These are phyloP conservation scores for Desmodus rotundus DNA, from an alignment of 2,113 vertebrate species.

Conservation along the genomic window DNA sequence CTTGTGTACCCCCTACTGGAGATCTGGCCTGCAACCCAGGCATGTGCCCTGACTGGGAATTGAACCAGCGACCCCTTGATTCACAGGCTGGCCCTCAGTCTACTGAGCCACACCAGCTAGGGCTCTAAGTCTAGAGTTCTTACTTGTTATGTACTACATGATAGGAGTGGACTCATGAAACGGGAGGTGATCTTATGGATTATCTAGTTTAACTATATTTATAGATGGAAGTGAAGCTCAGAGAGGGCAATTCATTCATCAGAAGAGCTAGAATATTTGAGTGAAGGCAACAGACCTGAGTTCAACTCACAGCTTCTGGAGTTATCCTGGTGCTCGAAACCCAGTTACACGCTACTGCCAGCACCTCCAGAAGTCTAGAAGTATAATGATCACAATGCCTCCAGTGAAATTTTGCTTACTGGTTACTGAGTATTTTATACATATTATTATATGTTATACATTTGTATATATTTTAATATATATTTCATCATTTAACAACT, in stretches of 20 bases:
- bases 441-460: background rate
- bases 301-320: background rate
- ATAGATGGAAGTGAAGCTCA: background rate
- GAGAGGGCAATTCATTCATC: background rate
- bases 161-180: background rate
- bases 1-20: no score
- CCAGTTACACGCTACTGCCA: accelerated
- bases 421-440: background rate
- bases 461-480: background rate
- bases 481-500: background rate
- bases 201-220: background rate
- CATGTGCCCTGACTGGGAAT: no score
- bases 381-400: background rate
- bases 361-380: background rate
- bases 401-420: background rate
- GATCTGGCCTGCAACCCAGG: no score
- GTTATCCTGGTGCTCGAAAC: background rate
- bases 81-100: no score
- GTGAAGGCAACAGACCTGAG: background rate
- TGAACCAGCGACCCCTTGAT: no score
- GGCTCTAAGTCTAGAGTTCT: background rate
- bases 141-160: background rate
- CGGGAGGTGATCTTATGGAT: background rate
- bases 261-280: background rate
- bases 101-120: no score